Percentiles rank a stretch among this genome's conserved stretches.
These are phyloP conservation scores for Pteromalus puparum DNA, from an alignment of 1,140 invertebrate species.

Conservation along the genomic window DNA sequence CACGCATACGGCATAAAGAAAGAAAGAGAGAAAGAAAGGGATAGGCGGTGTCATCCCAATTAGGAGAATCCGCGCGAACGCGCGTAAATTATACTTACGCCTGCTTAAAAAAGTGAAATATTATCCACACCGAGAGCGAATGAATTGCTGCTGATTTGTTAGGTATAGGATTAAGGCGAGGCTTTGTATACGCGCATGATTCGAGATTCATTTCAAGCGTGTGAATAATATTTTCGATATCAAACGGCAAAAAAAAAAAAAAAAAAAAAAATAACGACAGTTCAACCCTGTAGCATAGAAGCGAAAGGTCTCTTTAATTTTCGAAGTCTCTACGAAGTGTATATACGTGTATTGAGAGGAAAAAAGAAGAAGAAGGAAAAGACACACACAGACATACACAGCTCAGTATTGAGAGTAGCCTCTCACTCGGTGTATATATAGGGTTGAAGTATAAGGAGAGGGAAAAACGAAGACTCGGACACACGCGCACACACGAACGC, in stretches of 20 bases:
- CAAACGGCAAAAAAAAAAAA: constrained; percentile 7
- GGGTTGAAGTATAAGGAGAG: constrained; percentile 15
- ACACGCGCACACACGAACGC: background rate
- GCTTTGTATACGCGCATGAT: background rate
- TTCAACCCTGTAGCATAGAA: background rate
- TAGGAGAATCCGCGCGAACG: background rate
- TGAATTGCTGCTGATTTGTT: background rate
- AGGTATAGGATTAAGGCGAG: background rate
- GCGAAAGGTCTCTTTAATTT: constrained; percentile 45
- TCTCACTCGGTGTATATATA: constrained; percentile 14
- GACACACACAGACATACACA: background rate
- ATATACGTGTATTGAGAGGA: background rate
- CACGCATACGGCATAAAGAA: background rate
- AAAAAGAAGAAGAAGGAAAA: constrained; percentile 13
- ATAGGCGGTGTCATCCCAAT: background rate
- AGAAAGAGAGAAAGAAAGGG: constrained; percentile 11
- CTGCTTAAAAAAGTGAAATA: background rate
- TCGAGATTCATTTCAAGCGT: background rate
- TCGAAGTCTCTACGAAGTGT: background rate
- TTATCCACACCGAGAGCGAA: background rate
- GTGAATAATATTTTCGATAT: background rate
- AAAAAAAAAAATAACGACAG: constrained; percentile 5
- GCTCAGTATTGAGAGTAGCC: background rate
- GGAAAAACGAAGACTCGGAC: background rate
- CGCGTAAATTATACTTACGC: constrained; percentile 43